Percentiles rank a stretch among this genome's conserved stretches.
These are phyloP conservation scores for Fulica atra DNA, from an alignment of 2,113 vertebrate species.

Conservation along the genomic window DNA sequence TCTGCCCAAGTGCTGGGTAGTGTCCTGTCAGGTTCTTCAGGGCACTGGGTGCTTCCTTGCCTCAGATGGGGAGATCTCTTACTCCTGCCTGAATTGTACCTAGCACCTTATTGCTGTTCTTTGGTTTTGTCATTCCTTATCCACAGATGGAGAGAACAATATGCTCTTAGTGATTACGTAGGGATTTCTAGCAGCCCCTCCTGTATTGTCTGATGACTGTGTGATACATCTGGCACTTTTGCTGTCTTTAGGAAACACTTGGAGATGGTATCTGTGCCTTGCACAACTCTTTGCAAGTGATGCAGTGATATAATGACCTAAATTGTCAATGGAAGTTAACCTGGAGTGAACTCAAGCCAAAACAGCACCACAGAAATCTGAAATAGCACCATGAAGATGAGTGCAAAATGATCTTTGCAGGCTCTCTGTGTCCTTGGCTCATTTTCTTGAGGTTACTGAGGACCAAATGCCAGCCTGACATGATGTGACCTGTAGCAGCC, in stretches of 20 bases:
- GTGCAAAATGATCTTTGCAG: background rate
- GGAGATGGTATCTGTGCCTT: background rate
- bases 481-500: background rate
- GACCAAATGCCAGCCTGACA: background rate
- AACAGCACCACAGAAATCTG: background rate
- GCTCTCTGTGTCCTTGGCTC: background rate
- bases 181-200: background rate
- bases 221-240: background rate
- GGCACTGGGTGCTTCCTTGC: background rate
- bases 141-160: background rate
- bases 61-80: background rate
- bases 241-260: background rate
- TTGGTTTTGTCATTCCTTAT: background rate
- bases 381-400: background rate
- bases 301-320: accelerated
- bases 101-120: background rate
- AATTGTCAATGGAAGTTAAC: background rate
- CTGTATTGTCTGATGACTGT: background rate
- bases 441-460: background rate
- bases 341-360: background rate
- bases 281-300: background rate
- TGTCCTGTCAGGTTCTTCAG: background rate
- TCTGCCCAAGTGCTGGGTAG: background rate
- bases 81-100: background rate
- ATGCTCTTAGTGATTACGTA: accelerated